These are phyloP conservation scores for Bufo gargarizans DNA, from an alignment of 2,113 vertebrate genomes.

Conservation along the genomic window DNA sequence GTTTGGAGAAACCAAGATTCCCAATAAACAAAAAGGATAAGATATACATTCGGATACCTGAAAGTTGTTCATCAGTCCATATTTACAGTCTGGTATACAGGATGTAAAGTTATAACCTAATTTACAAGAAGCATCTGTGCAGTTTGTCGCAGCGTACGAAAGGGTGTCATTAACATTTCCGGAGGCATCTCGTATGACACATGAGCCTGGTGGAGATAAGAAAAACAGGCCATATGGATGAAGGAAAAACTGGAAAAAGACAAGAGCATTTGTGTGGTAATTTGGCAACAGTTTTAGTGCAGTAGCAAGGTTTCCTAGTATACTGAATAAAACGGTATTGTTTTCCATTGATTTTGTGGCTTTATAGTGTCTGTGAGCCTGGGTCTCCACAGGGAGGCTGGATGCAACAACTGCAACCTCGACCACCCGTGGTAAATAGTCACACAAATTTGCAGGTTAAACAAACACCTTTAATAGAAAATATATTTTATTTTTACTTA, in stretches of 20 bases:
- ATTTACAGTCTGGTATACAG: conserved; percentile 77
- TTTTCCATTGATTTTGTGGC: no score
- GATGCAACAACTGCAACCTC: no score
- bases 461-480: no score
- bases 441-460: no score
- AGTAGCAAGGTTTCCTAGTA: no score
- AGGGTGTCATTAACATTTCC: conserved; percentile 80
- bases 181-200: conserved; percentile 91
- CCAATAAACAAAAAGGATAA: not conserved
- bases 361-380: no score
- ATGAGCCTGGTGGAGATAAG: conserved; percentile 76
- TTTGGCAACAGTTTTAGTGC: not conserved
- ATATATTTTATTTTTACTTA: no score
- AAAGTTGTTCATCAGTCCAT: conserved; percentile 87
- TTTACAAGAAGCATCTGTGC: conserved; percentile 85
- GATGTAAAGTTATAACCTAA: conserved; percentile 87
- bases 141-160: conserved; percentile 75
- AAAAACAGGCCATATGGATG: not conserved
- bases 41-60: conserved; percentile 74
- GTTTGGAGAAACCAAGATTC: not conserved
- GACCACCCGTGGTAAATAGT: no score
- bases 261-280: not conserved
- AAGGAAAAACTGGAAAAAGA: not conserved
- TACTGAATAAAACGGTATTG: no score
- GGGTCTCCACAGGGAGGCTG: no score